Conservation (phyloP, 2,888 invertebrate genomes). For the Thereva nobilitata region DNA sequence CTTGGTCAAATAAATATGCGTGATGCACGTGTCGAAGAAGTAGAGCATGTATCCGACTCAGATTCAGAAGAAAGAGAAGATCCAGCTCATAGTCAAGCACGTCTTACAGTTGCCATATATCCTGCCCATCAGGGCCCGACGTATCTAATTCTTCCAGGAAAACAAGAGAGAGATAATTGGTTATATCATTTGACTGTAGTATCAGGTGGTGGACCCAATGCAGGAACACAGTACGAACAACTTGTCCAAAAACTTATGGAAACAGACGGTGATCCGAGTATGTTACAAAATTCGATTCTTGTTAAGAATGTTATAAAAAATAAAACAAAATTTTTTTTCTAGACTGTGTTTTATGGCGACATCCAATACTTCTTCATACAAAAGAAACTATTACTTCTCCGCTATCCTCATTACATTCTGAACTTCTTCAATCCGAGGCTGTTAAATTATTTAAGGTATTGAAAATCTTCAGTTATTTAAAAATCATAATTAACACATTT, state of each 20-base stretch:
- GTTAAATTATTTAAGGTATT: conserved; percentile 88
- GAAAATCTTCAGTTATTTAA: background rate
- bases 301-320: conserved; percentile 2
- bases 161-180: conserved; percentile 92
- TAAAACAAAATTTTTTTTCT: conserved; percentile 45
- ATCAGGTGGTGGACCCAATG: conserved; percentile 86
- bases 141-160: conserved; percentile 87
- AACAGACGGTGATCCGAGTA: conserved; percentile 89
- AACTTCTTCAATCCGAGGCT: conserved; percentile 86
- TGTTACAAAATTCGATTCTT: conserved; percentile 50
- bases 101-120: conserved; percentile 90
- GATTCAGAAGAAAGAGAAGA: conserved; percentile 85
- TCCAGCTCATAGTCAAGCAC: conserved; percentile 70
- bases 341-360: conserved; percentile 92
- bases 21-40: conserved; percentile 92
- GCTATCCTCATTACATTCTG: conserved; percentile 86
- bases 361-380: conserved; percentile 85
- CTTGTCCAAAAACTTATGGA: conserved; percentile 95
- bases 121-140: conserved; percentile 94
- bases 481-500: no score
- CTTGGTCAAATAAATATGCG: conserved; percentile 95
- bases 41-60: conserved; percentile 89
- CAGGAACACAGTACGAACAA: conserved; percentile 95
- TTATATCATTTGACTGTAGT: conserved; percentile 86
- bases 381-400: conserved; percentile 90